These are phyloP conservation scores for Phalacrocorax carbo DNA, from an alignment of 2,113 vertebrate species.

Conservation along the genomic window DNA sequence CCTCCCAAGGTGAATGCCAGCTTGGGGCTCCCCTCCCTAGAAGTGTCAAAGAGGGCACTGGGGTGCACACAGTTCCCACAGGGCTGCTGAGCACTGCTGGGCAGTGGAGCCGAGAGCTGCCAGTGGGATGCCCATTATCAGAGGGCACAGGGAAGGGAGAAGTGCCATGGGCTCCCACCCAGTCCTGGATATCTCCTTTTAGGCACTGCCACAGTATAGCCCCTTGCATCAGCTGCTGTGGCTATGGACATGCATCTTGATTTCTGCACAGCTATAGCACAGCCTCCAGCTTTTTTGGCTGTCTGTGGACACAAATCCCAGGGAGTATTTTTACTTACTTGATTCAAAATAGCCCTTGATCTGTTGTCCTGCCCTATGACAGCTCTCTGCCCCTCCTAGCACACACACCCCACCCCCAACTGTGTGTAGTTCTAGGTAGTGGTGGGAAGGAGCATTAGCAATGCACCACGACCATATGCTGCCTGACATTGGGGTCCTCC, in stretches of 20 bases:
- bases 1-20: neutral
- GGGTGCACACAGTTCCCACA: accelerated
- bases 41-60: neutral
- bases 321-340: neutral
- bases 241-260: neutral
- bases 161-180: neutral
- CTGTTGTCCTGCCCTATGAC: too few species aligned
- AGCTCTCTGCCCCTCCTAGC: neutral
- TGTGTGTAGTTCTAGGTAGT: neutral
- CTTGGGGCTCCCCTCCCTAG: neutral
- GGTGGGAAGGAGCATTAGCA: neutral
- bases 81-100: neutral
- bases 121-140: accelerated
- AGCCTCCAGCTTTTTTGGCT: neutral
- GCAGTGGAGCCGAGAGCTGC: neutral
- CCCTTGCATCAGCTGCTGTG: neutral
- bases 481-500: neutral
- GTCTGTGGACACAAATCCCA: neutral
- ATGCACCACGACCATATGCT: neutral
- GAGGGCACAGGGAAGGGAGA: accelerated
- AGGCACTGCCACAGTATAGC: neutral
- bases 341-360: neutral
- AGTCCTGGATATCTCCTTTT: neutral
- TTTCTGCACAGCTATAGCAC: neutral
- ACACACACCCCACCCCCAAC: too few species aligned